Evolutionary conservation across 2,888 invertebrate species (phyloP), one percentile per base, ranked within the genome.

Genomic region (Melanchra persicariae): DNA sequence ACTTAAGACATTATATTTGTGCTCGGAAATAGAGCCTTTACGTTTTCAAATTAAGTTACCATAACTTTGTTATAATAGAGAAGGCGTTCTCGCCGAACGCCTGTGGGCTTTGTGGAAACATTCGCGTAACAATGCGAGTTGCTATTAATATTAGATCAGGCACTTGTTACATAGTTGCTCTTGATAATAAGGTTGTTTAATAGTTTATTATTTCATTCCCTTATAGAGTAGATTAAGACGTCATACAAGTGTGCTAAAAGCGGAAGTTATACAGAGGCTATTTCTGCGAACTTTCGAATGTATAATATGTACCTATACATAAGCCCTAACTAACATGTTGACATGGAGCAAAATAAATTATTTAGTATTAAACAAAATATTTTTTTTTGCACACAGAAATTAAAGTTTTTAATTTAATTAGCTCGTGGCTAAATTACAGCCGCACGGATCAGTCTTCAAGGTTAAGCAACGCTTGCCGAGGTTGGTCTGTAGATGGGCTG

Each of bases 111-210:
- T 72, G 34, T 69, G n/a, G 12, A 34, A 73, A 73, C 70, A 74
- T 71, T 73, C 9, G 12, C 2, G 49, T 43, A 58, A 68, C 52
- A 62, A 76, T 60, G 60, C 34, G 51, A 51, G 49, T 73, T 83
- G 85, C 70, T 75, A 63, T 70, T 34, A 62, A 73, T 81, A 81
- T 77, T 83, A 70, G 26, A 73, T 43, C 17, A 85, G 84, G 84
- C 70, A 45, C 71, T 82, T 63, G 45, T 61, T 49, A 43, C 45
- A 64, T 57, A 57, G 52, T 63, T 51, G 7, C 17, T 61, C 6
- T 26, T 22, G 8, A 7, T 43, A 26, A 9, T 78, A 58, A 2
- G n/a, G 12, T 63, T 47, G 24, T 43, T 34, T 22, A 58, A 45
- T 69, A 58, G 49, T 77, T 49, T 59, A 77, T 26, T 70, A 47